Percentiles rank a stretch among this genome's conserved stretches.
phyloP scores from a whole-genome alignment of 1,140 invertebrate species.

The Drosophila rufa region DNA sequence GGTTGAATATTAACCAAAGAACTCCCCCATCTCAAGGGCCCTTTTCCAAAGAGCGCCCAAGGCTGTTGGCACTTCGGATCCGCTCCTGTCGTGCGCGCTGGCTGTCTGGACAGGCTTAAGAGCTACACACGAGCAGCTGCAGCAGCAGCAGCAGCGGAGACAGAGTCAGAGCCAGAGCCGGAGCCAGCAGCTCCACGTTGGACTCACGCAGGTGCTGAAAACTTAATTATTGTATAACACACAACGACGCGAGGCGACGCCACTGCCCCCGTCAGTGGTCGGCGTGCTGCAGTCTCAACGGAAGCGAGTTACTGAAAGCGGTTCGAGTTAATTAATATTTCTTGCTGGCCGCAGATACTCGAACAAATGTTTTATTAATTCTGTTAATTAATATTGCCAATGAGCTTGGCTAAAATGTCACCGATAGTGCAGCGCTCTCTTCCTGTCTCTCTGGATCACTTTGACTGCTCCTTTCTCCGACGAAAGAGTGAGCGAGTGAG shows the following conservation, averaged over 20 bases:
- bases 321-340: constrained; percentile 79
- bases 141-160: constrained; percentile 20
- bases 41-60: neutral
- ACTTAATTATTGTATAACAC: constrained; percentile 83
- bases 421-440: constrained; percentile 23
- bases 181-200: constrained; percentile 47
- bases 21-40: neutral
- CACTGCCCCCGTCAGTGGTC: constrained; percentile 3
- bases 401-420: constrained; percentile 68
- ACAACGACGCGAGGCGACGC: constrained; percentile 39
- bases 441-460: neutral
- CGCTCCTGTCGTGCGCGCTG: constrained; percentile 18
- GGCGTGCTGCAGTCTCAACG: constrained; percentile 26
- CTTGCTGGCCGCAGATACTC: constrained; percentile 47
- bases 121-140: constrained; percentile 49
- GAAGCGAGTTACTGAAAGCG: constrained; percentile 52
- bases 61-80: constrained; percentile 6
- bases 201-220: constrained; percentile 79
- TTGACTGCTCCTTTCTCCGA: constrained; percentile 25
- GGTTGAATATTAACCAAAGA: neutral
- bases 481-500: neutral
- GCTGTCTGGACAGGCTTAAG: constrained; percentile 44
- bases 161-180: constrained; percentile 12
- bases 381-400: constrained; percentile 80
- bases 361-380: constrained; percentile 81